Base-by-base conservation (phyloP, 2,113 vertebrate genomes). In the Typhlomys cinereus region DNA sequence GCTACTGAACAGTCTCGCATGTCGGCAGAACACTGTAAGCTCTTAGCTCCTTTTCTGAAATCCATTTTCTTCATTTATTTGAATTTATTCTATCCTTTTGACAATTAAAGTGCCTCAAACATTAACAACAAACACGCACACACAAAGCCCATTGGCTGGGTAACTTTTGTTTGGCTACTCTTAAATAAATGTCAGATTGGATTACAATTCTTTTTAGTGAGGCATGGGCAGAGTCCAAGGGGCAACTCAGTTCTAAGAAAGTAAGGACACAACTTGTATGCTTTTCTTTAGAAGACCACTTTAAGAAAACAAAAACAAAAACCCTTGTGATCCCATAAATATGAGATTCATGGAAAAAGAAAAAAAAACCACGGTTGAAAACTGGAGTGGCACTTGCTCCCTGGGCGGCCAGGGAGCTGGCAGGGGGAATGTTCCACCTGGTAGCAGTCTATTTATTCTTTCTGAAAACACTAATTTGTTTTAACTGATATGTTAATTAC, bases 161-260 rank as follows among this genome's bases (percentile, higher is more conserved):
- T 92, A 78, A 88, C 95, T 97, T 95, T 90, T 70, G 67, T 97
- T 96, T 94, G 91, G 91, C 92, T 95, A 91, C 83, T 88, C 92
- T 91, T 89, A 85, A 95, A 84, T 95, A 95, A 98, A 95, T 69
- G 79, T 81, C 90, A 89, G 91, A 85, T 93, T 85, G 36, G 83
- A 90, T 92, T 94, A 95, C 91, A 96, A 95, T 96, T 96, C 74
- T 94, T 96, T 97, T 89, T 76, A n/a, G n/a, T n/a, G 89, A 36
- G 27, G 31, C 31, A 5, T 23, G 34, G 44, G 57, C n/a, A 80
- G 15, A 41, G 88, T 95, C 93, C 92, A 94, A 94, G 91, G 87
- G 78, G 90, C 92, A 94, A 95, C 89, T 78, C 20, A 95, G 87
- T 97, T 98, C 97, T 96, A 96, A 96, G 97, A 98, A 97, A 88